Base-by-base conservation (phyloP, 2,113 vertebrate genomes). In the Aspiorhynchus laticeps region DNA sequence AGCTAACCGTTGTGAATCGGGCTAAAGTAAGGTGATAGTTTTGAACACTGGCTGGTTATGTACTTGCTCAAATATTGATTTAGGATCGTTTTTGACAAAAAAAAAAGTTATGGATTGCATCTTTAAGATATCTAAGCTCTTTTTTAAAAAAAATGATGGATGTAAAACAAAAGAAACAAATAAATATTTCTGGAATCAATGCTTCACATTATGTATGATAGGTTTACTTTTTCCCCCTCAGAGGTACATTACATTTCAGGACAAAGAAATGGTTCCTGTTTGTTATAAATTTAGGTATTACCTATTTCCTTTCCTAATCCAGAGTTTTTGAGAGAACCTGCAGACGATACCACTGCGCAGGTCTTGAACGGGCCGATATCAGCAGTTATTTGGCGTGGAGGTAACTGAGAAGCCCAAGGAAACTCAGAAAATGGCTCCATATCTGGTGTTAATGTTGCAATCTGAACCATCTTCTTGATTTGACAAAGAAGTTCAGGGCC, bases 221-320 rank as follows among this genome's bases (percentile, higher is more conserved):
- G 48, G 48, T 53, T 53, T 11, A 51, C 48, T 51, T 51, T 14
- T 43, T 48, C 3, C 1, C 5, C 15, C 48, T 5, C 15, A 53
- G 15, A 19, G 48, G 48, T 53, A 19, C 48, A 15, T 15, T 48
- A 15, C 4, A 19, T 53, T 53, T 53, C 48, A 73, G 5, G 4
- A 3, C 19, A 51, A 53, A 78, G 4, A 36, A 33, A 78, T 15
- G 5, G 9, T 1, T 79, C 17, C 46, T n/a, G 28, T 7, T 79
- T 10, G 21, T 61, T 80, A 15, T 36, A 21, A 48, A 51, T 77
- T 77, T 17, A 24, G 7, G 12, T 38, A 41, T n/a, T 53, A 93
- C 93, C 94, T 0, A 95, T 96, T 87, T 93, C 93, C 88, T 92
- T 93, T 74, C 94, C 93, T 11, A 95, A 91, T 38, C 92, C 92